Evolutionary conservation across 2,113 vertebrate genomes (phyloP), one percentile per base, ranked within the genome.

Genomic region (Hippocampus guttulatus): DNA sequence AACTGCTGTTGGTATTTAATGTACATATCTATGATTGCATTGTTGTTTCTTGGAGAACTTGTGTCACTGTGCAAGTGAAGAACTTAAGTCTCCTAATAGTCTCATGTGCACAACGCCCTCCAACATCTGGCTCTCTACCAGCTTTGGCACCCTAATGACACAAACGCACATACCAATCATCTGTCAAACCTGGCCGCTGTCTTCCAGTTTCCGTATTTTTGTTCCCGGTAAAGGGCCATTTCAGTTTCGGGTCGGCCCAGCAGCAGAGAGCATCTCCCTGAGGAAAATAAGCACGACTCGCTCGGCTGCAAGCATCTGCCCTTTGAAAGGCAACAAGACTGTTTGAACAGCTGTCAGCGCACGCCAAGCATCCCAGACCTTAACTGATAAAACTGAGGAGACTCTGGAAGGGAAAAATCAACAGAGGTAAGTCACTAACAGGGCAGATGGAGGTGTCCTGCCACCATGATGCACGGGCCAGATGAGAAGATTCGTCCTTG

Each of bases 321-420:
- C 91, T 91, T 91, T 88, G 87, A 89, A 90, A 88, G 75, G 76
- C 38, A 84, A 81, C 74, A 52, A 76, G 82, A 87, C 89, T 92
- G 92, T 93, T 92, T 91, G 88, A 92, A 92, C 91, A 93, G 91
- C 91, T 92, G 91, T 89, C 82, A 85, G 84, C 83, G 81, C 85
- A 70, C 80, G 68, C 78, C 72, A 80, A 68, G 75, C 77, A 64
- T 87, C 83, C 81, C 90, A 85, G 86, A 77, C 76, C 81, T 84
- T 81, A 80, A 69, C 83, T 88, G 89, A 86, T 91, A 90, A 84
- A 91, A 90, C 90, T 84, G 78, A 79, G 79, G 74, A 75, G 67
- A 75, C 85, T 71, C 82, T 67, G 75, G 81, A 81, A 81, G 81
- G 74, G 63, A 65, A 65, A 74, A 77, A 80, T 70, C 21, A 60